Evolutionary conservation across 1,140 invertebrate species (phyloP).

Genomic region (Brachionus plicatilis): DNA sequence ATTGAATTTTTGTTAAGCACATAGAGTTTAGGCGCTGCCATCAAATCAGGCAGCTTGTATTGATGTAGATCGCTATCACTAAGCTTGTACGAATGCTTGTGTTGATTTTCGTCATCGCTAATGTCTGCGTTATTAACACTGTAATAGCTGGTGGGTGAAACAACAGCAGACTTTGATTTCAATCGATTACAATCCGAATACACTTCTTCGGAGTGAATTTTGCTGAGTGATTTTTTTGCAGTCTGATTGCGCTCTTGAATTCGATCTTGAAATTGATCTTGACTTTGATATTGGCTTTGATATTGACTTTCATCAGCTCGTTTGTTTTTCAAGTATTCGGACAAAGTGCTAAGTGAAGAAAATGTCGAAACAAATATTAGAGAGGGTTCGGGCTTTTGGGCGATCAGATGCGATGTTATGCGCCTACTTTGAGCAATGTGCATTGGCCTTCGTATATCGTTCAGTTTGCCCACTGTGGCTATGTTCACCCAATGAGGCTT

Average conservation of each 20-base stretch:
- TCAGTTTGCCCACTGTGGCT: neutral
- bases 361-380: constrained; percentile 18
- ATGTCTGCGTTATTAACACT: neutral
- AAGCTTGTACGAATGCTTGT: neutral
- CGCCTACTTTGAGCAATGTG: neutral
- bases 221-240: neutral
- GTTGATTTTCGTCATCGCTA: neutral
- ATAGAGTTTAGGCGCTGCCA: neutral
- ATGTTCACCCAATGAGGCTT: constrained; percentile 28
- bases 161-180: neutral
- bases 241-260: neutral
- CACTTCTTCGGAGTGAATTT: neutral
- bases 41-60: neutral
- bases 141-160: neutral
- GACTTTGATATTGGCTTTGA: too few relatives aligned
- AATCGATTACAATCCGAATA: neutral
- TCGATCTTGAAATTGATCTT: too few relatives aligned
- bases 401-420: neutral
- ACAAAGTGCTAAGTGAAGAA: neutral
- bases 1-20: neutral
- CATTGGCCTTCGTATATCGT: neutral
- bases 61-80: neutral
- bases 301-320: too few relatives aligned
- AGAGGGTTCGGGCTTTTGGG: neutral
- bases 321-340: constrained; percentile 1